phyloP scores from a whole-genome alignment of 2,113 vertebrate species.

The Calyptomena viridis region DNA sequence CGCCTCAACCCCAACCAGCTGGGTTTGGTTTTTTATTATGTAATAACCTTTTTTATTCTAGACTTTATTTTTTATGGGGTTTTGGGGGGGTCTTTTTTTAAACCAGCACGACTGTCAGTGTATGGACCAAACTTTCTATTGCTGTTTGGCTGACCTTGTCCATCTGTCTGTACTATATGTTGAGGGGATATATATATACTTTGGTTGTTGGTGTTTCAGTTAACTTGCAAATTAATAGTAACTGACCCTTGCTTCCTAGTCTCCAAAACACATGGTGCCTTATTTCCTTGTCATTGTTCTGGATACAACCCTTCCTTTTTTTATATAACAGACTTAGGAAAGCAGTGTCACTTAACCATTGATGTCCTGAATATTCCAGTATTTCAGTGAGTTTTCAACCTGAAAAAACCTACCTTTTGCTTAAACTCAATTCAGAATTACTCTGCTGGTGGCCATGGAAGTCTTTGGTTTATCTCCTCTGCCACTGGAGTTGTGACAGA shows the following conservation, averaged over 20 bases:
- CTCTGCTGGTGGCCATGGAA: background rate
- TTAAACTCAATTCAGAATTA: background rate
- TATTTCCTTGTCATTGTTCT: conserved; percentile 14
- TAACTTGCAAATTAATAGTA: background rate
- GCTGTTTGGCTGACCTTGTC: background rate
- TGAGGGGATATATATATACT: background rate
- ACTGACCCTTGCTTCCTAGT: conserved; percentile 2
- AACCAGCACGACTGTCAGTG: background rate
- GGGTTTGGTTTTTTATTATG: fast-evolving
- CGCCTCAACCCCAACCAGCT: background rate
- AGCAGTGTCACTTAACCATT: background rate
- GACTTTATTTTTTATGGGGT: background rate
- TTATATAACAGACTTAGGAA: background rate
- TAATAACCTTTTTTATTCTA: background rate
- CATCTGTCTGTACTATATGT: background rate
- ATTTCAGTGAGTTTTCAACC: background rate
- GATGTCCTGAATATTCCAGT: background rate
- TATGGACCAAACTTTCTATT: background rate
- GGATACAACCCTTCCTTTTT: background rate
- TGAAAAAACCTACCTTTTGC: background rate
- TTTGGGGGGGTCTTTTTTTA: background rate
- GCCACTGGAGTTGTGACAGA: background rate
- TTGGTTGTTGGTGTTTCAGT: background rate
- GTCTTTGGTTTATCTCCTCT: background rate
- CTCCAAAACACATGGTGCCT: background rate